Evolutionary conservation across 2,113 vertebrate species (phyloP).

Genomic region (Sturnus vulgaris): DNA sequence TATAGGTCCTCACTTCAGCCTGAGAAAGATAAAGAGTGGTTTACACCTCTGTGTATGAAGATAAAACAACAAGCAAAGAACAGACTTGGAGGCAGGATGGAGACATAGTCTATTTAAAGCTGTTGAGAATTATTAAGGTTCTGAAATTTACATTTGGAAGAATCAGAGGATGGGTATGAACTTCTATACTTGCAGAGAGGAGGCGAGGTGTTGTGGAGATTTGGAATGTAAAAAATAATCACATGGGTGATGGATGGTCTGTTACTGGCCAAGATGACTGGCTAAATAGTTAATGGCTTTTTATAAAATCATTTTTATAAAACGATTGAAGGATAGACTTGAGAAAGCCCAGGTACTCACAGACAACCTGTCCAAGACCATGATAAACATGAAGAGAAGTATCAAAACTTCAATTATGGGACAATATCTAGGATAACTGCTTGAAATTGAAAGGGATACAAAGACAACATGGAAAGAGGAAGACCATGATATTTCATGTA

Average conservation of each 20-base stretch:
- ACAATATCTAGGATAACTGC: background rate
- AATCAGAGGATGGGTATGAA: background rate
- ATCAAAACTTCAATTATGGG: background rate
- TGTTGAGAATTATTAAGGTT: background rate
- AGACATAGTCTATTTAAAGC: background rate
- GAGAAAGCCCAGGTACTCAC: background rate
- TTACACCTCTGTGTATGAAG: background rate
- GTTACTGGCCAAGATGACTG: background rate
- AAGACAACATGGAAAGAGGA: background rate
- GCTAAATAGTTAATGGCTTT: background rate
- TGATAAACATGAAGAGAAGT: background rate
- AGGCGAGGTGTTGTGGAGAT: background rate
- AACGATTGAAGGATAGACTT: background rate
- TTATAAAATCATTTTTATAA: background rate
- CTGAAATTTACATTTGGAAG: background rate
- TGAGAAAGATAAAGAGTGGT: background rate
- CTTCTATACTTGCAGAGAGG: accelerated
- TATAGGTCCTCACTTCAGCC: background rate
- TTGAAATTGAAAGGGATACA: background rate
- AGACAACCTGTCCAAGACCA: background rate
- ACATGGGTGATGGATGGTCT: background rate
- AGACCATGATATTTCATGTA: background rate
- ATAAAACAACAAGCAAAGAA: background rate
- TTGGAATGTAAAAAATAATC: background rate
- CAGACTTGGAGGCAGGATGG: background rate